These are phyloP conservation scores for Todiramphus chloris DNA, from an alignment of 2,113 vertebrate species.

Conservation along the genomic window DNA sequence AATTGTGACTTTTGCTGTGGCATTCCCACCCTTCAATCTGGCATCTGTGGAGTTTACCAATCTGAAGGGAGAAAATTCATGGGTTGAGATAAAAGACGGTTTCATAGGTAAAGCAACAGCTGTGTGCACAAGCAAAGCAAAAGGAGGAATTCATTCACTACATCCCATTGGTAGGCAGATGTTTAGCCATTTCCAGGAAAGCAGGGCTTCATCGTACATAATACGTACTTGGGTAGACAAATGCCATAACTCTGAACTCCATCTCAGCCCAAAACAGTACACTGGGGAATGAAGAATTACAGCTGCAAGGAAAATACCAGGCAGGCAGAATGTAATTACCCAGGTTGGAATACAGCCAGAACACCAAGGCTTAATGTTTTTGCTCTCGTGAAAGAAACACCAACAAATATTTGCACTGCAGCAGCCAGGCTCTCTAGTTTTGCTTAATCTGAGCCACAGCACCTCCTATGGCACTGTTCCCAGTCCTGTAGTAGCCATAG, in stretches of 20 bases:
- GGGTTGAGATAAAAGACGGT: not conserved
- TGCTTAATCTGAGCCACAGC: not conserved
- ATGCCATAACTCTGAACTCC: not conserved
- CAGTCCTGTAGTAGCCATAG: not conserved
- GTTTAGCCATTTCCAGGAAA: not conserved
- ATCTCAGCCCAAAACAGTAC: not conserved
- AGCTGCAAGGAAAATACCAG: not conserved
- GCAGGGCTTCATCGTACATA: rapidly evolving
- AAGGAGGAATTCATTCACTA: not conserved
- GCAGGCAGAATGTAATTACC: not conserved
- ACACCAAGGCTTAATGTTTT: not conserved
- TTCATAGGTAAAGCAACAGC: not conserved
- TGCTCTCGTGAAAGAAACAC: not conserved
- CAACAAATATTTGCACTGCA: rapidly evolving
- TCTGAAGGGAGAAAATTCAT: not conserved
- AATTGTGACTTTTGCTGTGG: not conserved
- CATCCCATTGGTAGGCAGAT: not conserved
- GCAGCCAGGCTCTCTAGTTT: not conserved
- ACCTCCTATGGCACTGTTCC: not conserved
- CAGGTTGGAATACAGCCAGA: not conserved
- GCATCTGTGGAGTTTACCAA: not conserved
- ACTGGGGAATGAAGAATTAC: not conserved
- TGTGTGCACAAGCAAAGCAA: not conserved
- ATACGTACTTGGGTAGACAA: not conserved
- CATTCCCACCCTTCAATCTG: not conserved